These are phyloP conservation scores for Sphyrna mokarran DNA, from an alignment of 2,113 vertebrate genomes.

Conservation along the genomic window DNA sequence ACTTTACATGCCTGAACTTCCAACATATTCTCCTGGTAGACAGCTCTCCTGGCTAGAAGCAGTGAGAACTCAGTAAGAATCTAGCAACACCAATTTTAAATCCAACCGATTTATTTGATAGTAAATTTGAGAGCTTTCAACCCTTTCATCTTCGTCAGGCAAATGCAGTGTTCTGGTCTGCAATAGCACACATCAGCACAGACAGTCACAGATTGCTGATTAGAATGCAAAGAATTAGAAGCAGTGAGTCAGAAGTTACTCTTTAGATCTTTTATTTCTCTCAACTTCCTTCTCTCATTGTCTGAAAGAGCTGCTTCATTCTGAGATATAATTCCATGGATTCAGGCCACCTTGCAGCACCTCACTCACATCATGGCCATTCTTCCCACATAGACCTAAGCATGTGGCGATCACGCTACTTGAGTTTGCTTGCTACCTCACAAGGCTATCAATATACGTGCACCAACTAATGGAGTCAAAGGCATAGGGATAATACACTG, in stretches of 20 bases:
- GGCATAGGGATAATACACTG: too few relatives aligned
- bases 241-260: neutral
- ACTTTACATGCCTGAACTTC: neutral
- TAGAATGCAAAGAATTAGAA: too few relatives aligned
- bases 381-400: neutral
- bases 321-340: neutral
- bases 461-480: neutral
- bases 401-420: neutral
- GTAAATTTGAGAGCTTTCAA: too few relatives aligned
- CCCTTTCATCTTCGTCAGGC: too few relatives aligned
- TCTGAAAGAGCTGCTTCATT: neutral
- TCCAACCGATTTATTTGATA: too few relatives aligned
- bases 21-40: neutral
- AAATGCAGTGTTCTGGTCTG: too few relatives aligned
- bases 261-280: neutral
- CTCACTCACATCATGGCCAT: neutral
- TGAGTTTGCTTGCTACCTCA: neutral
- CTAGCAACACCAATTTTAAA: too few relatives aligned
- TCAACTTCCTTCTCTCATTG: too few relatives aligned
- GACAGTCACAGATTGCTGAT: too few relatives aligned
- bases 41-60: neutral
- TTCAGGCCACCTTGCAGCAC: neutral
- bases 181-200: too few relatives aligned
- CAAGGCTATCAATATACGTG: neutral
- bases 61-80: too few relatives aligned